Base-by-base conservation (phyloP, 2,113 vertebrate genomes). In the Bettongia penicillata region DNA sequence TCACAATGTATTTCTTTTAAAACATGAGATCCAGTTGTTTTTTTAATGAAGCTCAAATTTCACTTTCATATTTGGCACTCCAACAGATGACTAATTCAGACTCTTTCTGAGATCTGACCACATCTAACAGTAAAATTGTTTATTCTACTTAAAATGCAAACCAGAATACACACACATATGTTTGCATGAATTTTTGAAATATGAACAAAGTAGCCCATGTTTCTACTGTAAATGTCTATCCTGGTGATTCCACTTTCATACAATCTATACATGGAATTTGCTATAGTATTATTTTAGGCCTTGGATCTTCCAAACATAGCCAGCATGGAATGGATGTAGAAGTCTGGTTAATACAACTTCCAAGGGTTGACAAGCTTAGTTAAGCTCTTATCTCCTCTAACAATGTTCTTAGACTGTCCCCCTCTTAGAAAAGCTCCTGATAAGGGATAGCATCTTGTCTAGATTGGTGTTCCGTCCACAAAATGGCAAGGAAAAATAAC, bases 31-130 rank as follows among this genome's bases (percentile, higher is more conserved):
- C 96, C 90, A 95, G 93, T 97, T 96, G 93, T 98, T 95, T 95
- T 97, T 96, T 98, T 97, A 93, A 91, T 5, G 94, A 98, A 97
- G 94, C 97, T 98, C 97, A 98, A 97, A 97, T 98, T 98, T 97
- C 96, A 89, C 96, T 98, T 98, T 98, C 93, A 96, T 97, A 96
- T 94, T 98, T 98, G 98, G 96, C 97, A 95, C 61, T 0, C 84
- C 89, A 96, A 97, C 97, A 97, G 94, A 97, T 96, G 97, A 98
- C 97, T 96, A 97, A 98, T 98, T 98, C 97, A 97, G 92, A 89
- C 96, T 53, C 77, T 94, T 95, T 97, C 68, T 91, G 93, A 97
- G 92, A 55, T 96, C 96, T 96, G 96, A 96, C 97, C 98, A 90
- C 97, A 96, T 96, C 95, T 93, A 50, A 94, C 95, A 96, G 97